Conservation (phyloP, 92 coral and sea anemone species). For the Scolanthus callimorphus region DNA sequence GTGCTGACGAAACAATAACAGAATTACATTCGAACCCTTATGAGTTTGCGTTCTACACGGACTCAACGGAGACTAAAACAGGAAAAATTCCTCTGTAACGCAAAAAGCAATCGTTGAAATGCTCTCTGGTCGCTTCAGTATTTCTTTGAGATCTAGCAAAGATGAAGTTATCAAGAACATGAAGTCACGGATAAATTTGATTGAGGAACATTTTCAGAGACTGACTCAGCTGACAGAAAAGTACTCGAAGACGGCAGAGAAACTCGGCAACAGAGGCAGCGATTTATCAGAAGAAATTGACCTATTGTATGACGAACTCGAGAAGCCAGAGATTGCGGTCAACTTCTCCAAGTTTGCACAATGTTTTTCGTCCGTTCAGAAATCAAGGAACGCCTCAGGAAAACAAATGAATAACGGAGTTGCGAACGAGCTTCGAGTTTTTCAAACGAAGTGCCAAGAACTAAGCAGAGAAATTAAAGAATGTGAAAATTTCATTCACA, state of each 20-base stretch:
- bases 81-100: no score
- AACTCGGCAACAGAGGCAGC: conserved; percentile 51
- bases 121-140: not conserved
- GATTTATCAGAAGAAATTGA: conserved; percentile 41
- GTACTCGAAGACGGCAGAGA: conserved; percentile 41
- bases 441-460: conserved; percentile 59
- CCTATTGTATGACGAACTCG: conserved; percentile 35
- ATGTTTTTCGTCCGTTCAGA: conserved; percentile 33
- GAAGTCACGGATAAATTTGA: conserved; percentile 28
- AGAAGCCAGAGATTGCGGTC: conserved; percentile 11
- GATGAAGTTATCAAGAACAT: conserved; percentile 19
- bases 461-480: conserved; percentile 44
- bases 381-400: conserved; percentile 19
- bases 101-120: no score
- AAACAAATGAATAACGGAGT: conserved; percentile 18
- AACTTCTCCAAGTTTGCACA: conserved; percentile 29
- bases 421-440: conserved; percentile 42
- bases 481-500: conserved; percentile 43
- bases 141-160: not conserved
- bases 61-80: no score
- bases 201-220: conserved; percentile 45
- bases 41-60: no score
- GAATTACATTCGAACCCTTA: no score
- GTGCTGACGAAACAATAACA: no score
- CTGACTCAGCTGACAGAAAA: conserved; percentile 41